Conservation (phyloP, 2,113 vertebrate species). For the Dromiciops gliroides region DNA sequence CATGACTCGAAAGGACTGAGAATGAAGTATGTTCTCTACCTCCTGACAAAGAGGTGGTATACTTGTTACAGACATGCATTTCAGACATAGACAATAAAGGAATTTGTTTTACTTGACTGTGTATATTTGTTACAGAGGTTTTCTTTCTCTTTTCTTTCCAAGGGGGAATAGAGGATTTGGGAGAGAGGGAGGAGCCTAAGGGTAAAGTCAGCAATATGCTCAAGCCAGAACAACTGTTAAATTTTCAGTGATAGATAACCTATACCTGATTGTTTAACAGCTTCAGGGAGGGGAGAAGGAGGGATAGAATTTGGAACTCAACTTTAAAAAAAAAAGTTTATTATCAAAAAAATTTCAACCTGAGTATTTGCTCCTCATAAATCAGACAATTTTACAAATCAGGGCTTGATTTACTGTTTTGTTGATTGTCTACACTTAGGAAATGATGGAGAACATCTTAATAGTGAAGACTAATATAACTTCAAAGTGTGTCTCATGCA, state of each 20-base stretch:
- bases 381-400: neutral
- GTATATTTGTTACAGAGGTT: neutral
- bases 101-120: neutral
- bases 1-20: neutral
- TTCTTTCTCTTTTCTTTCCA: neutral
- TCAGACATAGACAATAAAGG: neutral
- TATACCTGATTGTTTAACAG: no score
- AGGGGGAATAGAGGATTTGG: neutral
- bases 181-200: neutral
- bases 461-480: neutral
- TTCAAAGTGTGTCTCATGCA: neutral
- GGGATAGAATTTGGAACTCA: no score
- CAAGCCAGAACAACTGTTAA: neutral
- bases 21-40: neutral
- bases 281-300: no score
- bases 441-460: neutral
- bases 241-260: no score
- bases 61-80: neutral
- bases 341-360: no score
- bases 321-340: no score
- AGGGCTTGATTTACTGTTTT: neutral
- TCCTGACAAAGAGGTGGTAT: neutral
- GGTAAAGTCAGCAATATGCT: neutral
- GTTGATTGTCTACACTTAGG: neutral
- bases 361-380: neutral